These are phyloP conservation scores for Polyommatus iphigenia DNA, from an alignment of 2,888 invertebrate species.

Conservation along the genomic window DNA sequence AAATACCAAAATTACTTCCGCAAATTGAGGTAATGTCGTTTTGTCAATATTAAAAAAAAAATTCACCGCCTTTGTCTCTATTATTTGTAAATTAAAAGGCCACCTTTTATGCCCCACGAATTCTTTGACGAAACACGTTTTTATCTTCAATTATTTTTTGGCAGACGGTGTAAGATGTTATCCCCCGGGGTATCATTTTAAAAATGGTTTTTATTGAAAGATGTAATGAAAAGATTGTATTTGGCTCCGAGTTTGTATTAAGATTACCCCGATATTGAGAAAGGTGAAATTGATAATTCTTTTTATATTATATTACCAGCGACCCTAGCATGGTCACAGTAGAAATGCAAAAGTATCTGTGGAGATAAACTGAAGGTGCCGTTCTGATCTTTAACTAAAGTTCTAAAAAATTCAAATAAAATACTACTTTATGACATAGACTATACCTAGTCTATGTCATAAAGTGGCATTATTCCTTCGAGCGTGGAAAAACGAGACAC, in stretches of 20 bases:
- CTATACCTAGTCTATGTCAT: too few relatives aligned
- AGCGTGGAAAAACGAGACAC: too few relatives aligned
- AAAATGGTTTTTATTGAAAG: background rate
- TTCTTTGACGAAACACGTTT: conserved; percentile 29
- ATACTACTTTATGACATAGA: too few relatives aligned
- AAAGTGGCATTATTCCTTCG: too few relatives aligned
- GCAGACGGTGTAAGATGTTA: conserved; percentile 17
- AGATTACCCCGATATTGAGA: background rate
- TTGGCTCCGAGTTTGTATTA: background rate
- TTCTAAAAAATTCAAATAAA: too few relatives aligned
- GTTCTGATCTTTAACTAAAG: too few relatives aligned
- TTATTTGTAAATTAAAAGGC: conserved; percentile 30
- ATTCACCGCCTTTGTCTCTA: conserved; percentile 29
- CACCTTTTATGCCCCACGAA: conserved; percentile 25
- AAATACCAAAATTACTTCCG: conserved; percentile 54
- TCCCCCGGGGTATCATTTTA: background rate
- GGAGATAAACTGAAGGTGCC: too few relatives aligned
- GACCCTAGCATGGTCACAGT: too few relatives aligned
- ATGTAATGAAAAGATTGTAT: conserved; percentile 16
- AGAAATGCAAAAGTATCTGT: too few relatives aligned
- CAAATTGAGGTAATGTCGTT: conserved; percentile 55
- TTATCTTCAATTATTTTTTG: conserved; percentile 18
- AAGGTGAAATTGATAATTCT: background rate
- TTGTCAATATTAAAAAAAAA: conserved; percentile 56
- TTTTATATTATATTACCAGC: background rate